phyloP scores from a whole-genome alignment of 2,113 vertebrate genomes.

The Melanotaenia duboulayi region DNA sequence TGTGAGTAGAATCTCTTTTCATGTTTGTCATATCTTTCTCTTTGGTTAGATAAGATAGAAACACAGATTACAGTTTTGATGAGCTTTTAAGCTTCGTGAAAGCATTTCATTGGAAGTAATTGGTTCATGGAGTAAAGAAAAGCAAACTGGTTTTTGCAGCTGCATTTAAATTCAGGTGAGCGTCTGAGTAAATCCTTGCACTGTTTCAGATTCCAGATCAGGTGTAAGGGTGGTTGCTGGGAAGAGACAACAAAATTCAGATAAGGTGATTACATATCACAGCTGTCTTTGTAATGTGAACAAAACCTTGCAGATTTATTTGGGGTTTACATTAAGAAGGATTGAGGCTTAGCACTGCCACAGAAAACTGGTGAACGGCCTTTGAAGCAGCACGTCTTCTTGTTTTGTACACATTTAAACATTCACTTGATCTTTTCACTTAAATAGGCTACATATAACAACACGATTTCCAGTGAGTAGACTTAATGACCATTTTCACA shows the following conservation, averaged over 20 bases:
- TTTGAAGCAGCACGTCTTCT: conserved; percentile 4
- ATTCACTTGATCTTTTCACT: conserved; percentile 18
- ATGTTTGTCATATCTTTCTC: conserved; percentile 32
- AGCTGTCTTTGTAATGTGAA: neutral
- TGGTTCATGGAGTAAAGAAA: conserved; percentile 17
- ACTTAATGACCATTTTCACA: conserved; percentile 11
- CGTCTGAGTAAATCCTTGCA: neutral
- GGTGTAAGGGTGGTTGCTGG: conserved; percentile 10
- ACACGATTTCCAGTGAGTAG: conserved; percentile 18
- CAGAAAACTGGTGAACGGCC: neutral
- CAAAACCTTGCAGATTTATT: conserved; percentile 12
- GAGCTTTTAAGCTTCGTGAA: conserved; percentile 25
- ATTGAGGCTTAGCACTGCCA: conserved; percentile 12
- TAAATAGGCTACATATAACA: neutral
- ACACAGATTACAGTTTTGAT: conserved; percentile 33
- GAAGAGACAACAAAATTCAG: conserved; percentile 31
- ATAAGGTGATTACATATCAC: conserved; percentile 27
- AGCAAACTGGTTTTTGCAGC: neutral
- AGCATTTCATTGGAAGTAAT: conserved; percentile 23
- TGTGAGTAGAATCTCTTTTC: conserved; percentile 44
- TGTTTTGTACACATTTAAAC: neutral
- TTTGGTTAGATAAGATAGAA: conserved; percentile 31
- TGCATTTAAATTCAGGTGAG: conserved; percentile 4
- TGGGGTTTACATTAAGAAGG: conserved; percentile 28
- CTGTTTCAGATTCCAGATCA: conserved; percentile 14